These are phyloP conservation scores for Microtus pennsylvanicus DNA, from an alignment of 2,113 vertebrate genomes.

Conservation along the genomic window DNA sequence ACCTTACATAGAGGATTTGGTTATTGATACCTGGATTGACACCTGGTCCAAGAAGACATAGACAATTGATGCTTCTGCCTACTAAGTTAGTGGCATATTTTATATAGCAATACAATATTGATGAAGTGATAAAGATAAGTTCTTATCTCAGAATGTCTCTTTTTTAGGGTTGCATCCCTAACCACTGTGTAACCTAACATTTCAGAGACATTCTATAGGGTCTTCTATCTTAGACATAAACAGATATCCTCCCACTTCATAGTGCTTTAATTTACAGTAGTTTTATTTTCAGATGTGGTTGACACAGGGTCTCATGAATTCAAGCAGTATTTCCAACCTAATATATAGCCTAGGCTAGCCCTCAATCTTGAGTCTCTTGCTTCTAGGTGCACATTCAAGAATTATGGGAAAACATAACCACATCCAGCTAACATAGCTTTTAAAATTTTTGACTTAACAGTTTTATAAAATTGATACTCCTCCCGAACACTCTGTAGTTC, in stretches of 20 bases:
- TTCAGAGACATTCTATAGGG: background rate
- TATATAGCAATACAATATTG: no score
- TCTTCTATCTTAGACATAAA: fast-evolving
- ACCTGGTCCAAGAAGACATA: background rate
- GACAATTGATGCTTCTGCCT: background rate
- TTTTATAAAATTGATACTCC: background rate
- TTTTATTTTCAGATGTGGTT: background rate
- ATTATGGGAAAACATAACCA: background rate
- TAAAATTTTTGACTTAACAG: background rate
- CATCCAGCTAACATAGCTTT: background rate
- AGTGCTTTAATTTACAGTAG: background rate
- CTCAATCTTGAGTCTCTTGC: background rate
- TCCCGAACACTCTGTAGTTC: background rate
- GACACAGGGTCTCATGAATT: background rate
- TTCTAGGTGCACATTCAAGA: no score
- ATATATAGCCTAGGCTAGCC: background rate
- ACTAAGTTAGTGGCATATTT: background rate
- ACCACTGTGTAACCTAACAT: background rate
- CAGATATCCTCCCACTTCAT: background rate
- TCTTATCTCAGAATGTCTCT: background rate
- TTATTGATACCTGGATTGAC: no score
- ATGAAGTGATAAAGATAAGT: background rate
- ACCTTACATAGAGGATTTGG: background rate
- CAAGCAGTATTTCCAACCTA: no score
- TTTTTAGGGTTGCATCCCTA: background rate